Evolutionary conservation across 2,888 invertebrate genomes (phyloP), one percentile per base, ranked within the genome.

Genomic region (Drosophila lutescens): DNA sequence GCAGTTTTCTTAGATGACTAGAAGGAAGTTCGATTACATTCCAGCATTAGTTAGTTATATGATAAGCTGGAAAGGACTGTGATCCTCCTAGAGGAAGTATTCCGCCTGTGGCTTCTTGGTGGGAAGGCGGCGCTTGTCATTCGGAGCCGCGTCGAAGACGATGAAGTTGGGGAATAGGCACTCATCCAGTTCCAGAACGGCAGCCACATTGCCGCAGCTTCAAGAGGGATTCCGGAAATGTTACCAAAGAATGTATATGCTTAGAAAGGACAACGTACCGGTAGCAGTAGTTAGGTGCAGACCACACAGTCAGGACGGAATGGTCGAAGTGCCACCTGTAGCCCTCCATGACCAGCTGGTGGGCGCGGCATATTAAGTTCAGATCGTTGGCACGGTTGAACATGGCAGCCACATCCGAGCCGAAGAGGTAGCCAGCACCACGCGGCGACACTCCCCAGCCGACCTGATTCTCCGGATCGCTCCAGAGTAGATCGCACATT

Each of bases 271-370:
- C 4, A 9, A 40, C 38, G 8, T 3, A 40, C 40, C 40, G 40
- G 9, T 40, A 40, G 40, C 40, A 40, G 13, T 99, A 99, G 93
- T 99, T 99, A 17, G 99, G 99, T 38, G 99, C 99, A 0, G 99
- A 99, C 99, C 99, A 99, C 10, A 99, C 99, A 0, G 99, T 99
- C 74, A 99, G 94, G 4, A 99, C 99, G 55, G 98, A 98, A 92
- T 99, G 98, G 91, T 99, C 98, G 92, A 99, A 99, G 93, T 99
- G 99, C 99, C 99, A 99, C 92, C 99, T 99, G 93, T 98, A 99
- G 23, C 99, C 99, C 92, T 99, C 99, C 99, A 99, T 99, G 53
- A 99, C 99, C 76, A 99, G 94, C 91, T 99, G 99, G 94, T 99
- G 99, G 2, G 99, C 99, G 78, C 99, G 95, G 92, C 99, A 99